Conservation (phyloP, 2,797 vertebrate species). For the Hydrolagus colliei region DNA sequence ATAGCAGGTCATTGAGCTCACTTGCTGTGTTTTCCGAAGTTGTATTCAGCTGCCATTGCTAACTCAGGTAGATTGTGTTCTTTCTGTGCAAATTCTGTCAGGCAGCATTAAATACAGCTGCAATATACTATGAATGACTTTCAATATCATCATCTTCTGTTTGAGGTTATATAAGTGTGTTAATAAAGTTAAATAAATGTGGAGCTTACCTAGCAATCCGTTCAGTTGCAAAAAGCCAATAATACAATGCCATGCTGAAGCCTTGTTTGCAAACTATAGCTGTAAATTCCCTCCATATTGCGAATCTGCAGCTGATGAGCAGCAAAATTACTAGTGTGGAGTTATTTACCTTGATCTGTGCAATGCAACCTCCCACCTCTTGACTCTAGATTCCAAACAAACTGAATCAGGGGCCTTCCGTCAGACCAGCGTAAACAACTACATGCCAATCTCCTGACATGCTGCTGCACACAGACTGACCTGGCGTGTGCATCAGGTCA, state of each 20-base stretch:
- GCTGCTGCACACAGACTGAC: constrained; percentile 16
- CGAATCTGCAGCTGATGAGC: constrained; percentile 29
- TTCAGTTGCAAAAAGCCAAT: constrained; percentile 11
- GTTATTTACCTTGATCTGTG: constrained; percentile 29
- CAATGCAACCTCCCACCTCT: constrained; percentile 14
- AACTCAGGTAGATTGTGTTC: constrained; percentile 7
- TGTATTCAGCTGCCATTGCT: neutral
- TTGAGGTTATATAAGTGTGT: constrained; percentile 20
- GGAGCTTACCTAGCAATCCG: constrained; percentile 13
- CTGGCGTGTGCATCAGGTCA: constrained; percentile 9
- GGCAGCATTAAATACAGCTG: constrained; percentile 17
- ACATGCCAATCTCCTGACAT: constrained; percentile 24
- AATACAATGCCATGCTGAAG: constrained; percentile 8
- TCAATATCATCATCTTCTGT: constrained; percentile 20
- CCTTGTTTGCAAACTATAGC: constrained; percentile 24
- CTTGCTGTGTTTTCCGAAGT: neutral
- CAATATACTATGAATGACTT: constrained; percentile 6
- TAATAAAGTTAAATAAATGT: constrained; percentile 30
- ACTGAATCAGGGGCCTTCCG: neutral
- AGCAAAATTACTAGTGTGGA: constrained; percentile 27
- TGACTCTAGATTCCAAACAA: constrained; percentile 25
- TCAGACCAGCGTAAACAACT: constrained; percentile 24
- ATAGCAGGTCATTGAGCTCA: neutral
- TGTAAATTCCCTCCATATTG: constrained; percentile 12
- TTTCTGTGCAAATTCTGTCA: constrained; percentile 29